Evolutionary conservation across 1,140 invertebrate species (phyloP).

Genomic region (Tetraneura akinire): DNA sequence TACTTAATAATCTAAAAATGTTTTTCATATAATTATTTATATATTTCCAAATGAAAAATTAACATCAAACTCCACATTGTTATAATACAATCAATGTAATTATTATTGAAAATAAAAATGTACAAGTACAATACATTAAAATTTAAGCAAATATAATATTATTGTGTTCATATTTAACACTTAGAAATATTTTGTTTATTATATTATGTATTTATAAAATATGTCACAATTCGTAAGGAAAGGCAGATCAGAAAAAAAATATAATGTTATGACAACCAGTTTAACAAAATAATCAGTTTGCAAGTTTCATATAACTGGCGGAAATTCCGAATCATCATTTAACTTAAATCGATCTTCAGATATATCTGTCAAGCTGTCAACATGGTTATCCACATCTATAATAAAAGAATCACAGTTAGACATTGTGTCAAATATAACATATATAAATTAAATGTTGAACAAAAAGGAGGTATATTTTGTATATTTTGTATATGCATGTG

Average conservation of each 20-base stretch:
- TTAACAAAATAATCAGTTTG: constrained; percentile 10
- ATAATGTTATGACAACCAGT: constrained; percentile 3
- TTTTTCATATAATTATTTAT: constrained; percentile 1
- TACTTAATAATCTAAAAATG: not conserved
- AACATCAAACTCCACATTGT: not conserved
- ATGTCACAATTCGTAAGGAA: constrained; percentile 34
- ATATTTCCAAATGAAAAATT: constrained; percentile 3
- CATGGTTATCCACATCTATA: constrained; percentile 34
- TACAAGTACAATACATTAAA: constrained; percentile 31
- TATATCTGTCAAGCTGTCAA: constrained; percentile 59
- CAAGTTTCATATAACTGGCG: constrained; percentile 67
- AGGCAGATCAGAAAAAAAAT: constrained; percentile 33
- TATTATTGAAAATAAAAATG: constrained; percentile 38
- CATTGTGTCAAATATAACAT: not conserved
- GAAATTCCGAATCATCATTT: constrained; percentile 81
- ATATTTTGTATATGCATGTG: not conserved
- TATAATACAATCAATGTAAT: not conserved
- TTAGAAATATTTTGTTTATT: constrained; percentile 35
- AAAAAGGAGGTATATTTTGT: not conserved
- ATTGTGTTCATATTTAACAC: constrained; percentile 13
- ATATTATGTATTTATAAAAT: constrained; percentile 39
- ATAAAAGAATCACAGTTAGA: not conserved
- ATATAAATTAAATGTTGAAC: not conserved
- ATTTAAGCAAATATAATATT: constrained; percentile 45
- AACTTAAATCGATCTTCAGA: constrained; percentile 71